Evolutionary conservation across 2,113 vertebrate genomes (phyloP).

Genomic region (Ptilorrhoa leucosticta): DNA sequence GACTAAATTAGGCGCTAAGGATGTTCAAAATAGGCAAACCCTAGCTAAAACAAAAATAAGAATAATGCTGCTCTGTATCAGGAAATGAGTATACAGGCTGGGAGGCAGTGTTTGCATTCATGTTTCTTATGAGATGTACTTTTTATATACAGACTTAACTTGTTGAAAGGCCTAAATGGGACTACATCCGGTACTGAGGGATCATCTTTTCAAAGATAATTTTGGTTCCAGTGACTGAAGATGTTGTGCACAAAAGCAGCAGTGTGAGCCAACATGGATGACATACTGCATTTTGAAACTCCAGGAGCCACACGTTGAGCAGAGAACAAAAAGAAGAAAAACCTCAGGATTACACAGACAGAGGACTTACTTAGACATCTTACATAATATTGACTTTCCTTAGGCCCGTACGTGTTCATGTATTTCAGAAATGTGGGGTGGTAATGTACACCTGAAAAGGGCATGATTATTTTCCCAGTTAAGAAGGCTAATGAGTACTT

Average conservation of each 20-base stretch:
- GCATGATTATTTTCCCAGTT: neutral
- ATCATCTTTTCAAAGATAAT: neutral
- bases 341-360: neutral
- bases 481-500: conserved; percentile 1
- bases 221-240: neutral
- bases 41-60: neutral
- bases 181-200: neutral
- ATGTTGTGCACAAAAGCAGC: neutral
- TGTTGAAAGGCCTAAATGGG: neutral
- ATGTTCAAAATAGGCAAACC: neutral
- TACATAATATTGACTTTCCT: neutral
- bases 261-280: neutral
- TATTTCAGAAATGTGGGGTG: neutral
- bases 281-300: neutral
- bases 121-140: neutral
- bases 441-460: neutral
- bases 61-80: neutral
- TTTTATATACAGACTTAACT: neutral
- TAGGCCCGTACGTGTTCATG: fast-evolving
- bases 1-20: neutral
- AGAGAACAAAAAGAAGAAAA: neutral
- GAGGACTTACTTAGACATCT: neutral
- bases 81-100: neutral
- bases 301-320: neutral
- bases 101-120: neutral